phyloP scores from a whole-genome alignment of 30 jellyfish, hydroid and myxozoan species.

The Hydractinia echinata region DNA sequence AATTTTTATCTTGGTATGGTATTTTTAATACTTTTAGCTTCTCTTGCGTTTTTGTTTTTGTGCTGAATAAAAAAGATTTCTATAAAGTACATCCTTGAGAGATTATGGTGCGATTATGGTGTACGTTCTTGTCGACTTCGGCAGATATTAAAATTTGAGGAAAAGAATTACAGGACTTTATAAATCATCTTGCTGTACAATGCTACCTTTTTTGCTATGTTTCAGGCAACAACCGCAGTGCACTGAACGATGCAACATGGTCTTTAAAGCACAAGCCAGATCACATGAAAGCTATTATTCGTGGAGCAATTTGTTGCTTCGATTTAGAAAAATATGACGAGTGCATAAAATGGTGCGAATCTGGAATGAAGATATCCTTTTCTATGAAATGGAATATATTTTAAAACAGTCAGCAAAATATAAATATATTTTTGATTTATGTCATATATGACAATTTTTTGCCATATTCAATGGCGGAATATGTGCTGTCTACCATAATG shows the following conservation, averaged over 20 bases:
- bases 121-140: too few relatives aligned
- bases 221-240: conserved; percentile 71
- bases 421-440: background rate
- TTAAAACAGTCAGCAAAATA: background rate
- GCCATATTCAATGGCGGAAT: too few relatives aligned
- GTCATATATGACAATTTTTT: background rate
- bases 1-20: conserved; percentile 61
- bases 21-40: background rate
- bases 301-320: conserved; percentile 85
- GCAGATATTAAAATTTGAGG: too few relatives aligned
- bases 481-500: too few relatives aligned
- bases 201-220: background rate
- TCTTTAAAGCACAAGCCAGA: conserved; percentile 58
- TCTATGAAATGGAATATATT: background rate
- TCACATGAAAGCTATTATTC: conserved; percentile 79
- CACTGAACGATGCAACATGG: conserved; percentile 72
- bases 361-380: conserved; percentile 78
- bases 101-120: too few relatives aligned
- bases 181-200: too few relatives aligned
- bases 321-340: conserved; percentile 59
- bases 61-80: too few relatives aligned
- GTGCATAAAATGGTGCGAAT: conserved; percentile 80
- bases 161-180: too few relatives aligned
- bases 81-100: too few relatives aligned
- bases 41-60: too few relatives aligned